phyloP scores from a whole-genome alignment of 2,888 invertebrate genomes.

The Megastigmus dorsalis region DNA sequence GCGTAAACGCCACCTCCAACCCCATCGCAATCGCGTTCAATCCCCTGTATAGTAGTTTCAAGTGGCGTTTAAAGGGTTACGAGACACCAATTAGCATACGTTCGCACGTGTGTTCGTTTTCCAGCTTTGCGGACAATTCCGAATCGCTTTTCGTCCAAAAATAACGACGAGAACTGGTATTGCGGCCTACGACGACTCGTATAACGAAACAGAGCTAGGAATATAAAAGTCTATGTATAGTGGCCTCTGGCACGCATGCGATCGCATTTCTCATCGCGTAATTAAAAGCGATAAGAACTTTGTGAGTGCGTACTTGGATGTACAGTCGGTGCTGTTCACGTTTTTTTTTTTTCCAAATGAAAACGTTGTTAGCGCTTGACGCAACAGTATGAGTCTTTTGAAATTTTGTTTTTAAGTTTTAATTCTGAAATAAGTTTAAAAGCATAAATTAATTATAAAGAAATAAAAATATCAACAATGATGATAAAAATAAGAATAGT shows the following conservation, averaged over 20 bases:
- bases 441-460: too few relatives aligned
- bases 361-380: background rate
- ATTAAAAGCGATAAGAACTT: conserved; percentile 40
- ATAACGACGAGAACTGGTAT: background rate
- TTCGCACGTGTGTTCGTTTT: background rate
- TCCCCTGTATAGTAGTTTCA: conserved; percentile 56
- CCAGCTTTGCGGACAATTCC: background rate
- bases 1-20: conserved; percentile 17
- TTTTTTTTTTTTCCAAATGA: background rate
- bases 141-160: conserved; percentile 16
- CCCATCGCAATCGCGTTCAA: conserved; percentile 38
- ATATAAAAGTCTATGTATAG: background rate
- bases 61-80: conserved; percentile 63
- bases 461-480: too few relatives aligned
- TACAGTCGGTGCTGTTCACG: background rate
- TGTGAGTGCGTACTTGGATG: background rate
- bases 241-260: conserved; percentile 3
- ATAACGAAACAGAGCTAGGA: background rate
- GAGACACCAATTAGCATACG: conserved; percentile 59
- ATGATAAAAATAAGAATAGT: too few relatives aligned
- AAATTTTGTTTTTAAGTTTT: too few relatives aligned
- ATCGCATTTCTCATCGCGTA: conserved; percentile 29
- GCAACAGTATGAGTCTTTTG: too few relatives aligned
- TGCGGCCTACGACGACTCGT: background rate
- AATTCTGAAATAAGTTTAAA: too few relatives aligned